Conservation (phyloP, 2,113 vertebrate species). For the Recurvirostra avosetta region DNA sequence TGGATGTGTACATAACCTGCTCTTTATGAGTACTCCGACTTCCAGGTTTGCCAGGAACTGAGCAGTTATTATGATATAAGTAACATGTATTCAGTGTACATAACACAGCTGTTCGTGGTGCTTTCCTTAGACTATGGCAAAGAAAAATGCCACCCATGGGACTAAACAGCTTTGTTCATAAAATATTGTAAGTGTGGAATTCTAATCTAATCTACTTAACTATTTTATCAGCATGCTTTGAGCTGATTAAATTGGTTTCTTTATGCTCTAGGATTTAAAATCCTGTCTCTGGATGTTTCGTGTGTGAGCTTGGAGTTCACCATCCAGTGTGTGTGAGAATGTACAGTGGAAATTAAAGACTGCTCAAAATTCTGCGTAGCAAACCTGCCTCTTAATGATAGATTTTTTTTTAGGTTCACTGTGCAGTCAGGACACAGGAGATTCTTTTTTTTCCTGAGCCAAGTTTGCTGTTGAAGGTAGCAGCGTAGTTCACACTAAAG, state of each 20-base stretch:
- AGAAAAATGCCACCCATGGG: background rate
- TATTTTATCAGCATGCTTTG: constrained; percentile 13
- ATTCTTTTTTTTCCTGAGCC: background rate
- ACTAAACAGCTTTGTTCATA: background rate
- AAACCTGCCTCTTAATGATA: background rate
- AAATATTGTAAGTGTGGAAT: background rate
- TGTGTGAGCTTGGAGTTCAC: background rate
- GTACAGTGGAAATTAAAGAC: constrained; percentile 7
- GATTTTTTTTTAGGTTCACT: background rate
- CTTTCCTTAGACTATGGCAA: background rate
- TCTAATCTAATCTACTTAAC: constrained; percentile 24
- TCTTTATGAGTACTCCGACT: background rate
- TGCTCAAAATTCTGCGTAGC: constrained; percentile 17
- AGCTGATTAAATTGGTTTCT: constrained; percentile 12
- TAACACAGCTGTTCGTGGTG: background rate
- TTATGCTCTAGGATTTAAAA: constrained; percentile 20
- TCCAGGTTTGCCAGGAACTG: background rate
- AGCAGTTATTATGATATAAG: background rate
- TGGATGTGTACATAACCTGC: background rate
- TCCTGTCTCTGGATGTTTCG: background rate
- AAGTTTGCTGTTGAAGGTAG: constrained; percentile 2
- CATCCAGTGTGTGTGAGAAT: background rate
- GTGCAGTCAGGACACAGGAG: background rate
- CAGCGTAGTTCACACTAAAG: background rate
- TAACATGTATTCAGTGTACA: background rate